Conservation (phyloP, 2,113 vertebrate species). For the Dromas ardeola region DNA sequence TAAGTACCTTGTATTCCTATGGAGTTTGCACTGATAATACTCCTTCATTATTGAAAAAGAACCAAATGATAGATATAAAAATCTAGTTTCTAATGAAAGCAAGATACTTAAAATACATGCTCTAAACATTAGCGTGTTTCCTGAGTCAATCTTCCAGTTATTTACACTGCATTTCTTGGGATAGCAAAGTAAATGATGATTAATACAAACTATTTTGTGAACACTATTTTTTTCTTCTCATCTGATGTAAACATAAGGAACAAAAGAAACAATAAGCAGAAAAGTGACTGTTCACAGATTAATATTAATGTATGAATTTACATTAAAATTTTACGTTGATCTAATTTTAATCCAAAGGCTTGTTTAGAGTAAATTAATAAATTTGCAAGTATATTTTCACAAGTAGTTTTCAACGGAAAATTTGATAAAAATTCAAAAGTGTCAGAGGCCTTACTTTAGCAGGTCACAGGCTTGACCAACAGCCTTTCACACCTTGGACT, state of each 20-base stretch:
- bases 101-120: neutral
- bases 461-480: neutral
- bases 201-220: neutral
- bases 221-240: neutral
- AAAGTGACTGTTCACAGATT: neutral
- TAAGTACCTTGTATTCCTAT: neutral
- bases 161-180: neutral
- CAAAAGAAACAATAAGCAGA: neutral
- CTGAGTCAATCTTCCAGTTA: neutral
- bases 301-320: neutral
- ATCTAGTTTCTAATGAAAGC: neutral
- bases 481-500: neutral
- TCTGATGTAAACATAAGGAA: neutral
- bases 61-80: neutral
- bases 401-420: neutral
- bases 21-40: neutral
- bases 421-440: neutral
- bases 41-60: neutral
- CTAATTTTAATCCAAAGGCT: neutral
- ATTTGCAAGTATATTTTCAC: neutral
- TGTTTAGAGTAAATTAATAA: neutral
- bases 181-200: constrained; percentile 28
- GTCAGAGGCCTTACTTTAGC: neutral
- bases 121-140: neutral
- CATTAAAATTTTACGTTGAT: neutral